Evolutionary conservation across 2,113 vertebrate species (phyloP), one percentile per base, ranked within the genome.

Genomic region (Coracopsis vasa): DNA sequence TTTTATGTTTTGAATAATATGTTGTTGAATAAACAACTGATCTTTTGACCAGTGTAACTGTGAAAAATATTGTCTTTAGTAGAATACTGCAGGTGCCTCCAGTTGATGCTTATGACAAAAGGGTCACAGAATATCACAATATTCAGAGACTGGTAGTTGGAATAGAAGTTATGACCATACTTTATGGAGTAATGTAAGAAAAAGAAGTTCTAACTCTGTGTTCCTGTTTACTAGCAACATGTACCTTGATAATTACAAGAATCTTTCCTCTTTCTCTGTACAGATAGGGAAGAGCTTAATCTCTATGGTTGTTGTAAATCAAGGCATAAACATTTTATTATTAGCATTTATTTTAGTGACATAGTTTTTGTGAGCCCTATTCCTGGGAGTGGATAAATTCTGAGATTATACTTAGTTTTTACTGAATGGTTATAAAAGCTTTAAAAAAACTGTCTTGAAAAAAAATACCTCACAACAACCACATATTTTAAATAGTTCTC

Each of bases 401-500:
- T 74, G 47, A 67, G n/a, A 27, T 25, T 67, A 20, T 80, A 42
- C 58, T 54, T 83, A 29, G 27, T 54, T 92, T 83, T 74, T 60
- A 70, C 20, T 44, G 29, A 83, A 61, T 33, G 5, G 2, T 42
- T 91, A 60, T 18, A 80, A 86, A 94, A 84, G 33, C 16, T 75
- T 90, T 61, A 50, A 92, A 96, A 92, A 94, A 75, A 3, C 11
- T 51, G 17, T 78, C 64, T 94, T 65, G 58, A 94, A 97, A 96
- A 80, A 51, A 86, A 94, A 85, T 42, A 73, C 5, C 12, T 66
- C 75, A 91, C 27, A 86, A 80, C 37, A 54, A 69, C 42, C 66
- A 90, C 15, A 17, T 12, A 4, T 6, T 20, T 95, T 97, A 96
- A 97, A 88, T 71, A 93, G 19, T 84, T 69, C 69, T 96, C 61